Evolutionary conservation across 1,140 invertebrate genomes (phyloP).

Genomic region (Drosophila tani): DNA sequence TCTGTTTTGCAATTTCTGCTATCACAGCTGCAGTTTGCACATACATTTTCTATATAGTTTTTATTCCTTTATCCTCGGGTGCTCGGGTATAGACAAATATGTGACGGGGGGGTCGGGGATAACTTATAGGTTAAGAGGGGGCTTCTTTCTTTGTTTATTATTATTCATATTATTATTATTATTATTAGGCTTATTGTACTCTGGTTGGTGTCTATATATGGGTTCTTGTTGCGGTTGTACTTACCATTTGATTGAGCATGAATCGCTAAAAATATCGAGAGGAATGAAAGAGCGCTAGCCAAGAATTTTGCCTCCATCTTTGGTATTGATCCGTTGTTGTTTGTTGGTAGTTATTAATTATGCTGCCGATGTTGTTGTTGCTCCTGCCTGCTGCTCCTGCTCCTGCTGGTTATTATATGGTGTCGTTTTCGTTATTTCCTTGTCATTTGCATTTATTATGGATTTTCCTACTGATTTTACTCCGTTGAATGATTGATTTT

Average conservation of each 20-base stretch:
- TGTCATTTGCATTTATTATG: conserved; percentile 69
- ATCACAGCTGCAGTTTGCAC: conserved; percentile 57
- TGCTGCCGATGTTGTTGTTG: conserved; percentile 48
- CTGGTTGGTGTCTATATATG: not conserved
- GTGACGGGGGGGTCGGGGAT: not conserved
- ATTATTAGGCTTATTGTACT: conserved; percentile 39
- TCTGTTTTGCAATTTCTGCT: conserved; percentile 70
- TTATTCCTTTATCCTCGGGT: conserved; percentile 25
- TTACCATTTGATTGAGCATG: conserved; percentile 84
- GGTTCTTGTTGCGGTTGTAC: conserved; percentile 50
- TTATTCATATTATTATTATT: conserved; percentile 22
- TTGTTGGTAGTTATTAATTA: conserved; percentile 56
- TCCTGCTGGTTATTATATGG: conserved; percentile 41
- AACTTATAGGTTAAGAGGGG: conserved; percentile 45
- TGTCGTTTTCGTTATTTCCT: conserved; percentile 60
- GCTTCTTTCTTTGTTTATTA: conserved; percentile 35
- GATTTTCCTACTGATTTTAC: conserved; percentile 59
- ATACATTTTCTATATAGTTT: conserved; percentile 41
- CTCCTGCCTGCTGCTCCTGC: conserved; percentile 34
- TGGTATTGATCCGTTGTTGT: conserved; percentile 85
- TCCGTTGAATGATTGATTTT: conserved; percentile 67
- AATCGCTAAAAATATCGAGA: conserved; percentile 85
- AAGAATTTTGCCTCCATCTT: conserved; percentile 85
- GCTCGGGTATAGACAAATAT: conserved; percentile 10
- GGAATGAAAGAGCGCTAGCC: conserved; percentile 84